phyloP scores from a whole-genome alignment of 2,113 vertebrate genomes.

The Shinisaurus crocodilurus region DNA sequence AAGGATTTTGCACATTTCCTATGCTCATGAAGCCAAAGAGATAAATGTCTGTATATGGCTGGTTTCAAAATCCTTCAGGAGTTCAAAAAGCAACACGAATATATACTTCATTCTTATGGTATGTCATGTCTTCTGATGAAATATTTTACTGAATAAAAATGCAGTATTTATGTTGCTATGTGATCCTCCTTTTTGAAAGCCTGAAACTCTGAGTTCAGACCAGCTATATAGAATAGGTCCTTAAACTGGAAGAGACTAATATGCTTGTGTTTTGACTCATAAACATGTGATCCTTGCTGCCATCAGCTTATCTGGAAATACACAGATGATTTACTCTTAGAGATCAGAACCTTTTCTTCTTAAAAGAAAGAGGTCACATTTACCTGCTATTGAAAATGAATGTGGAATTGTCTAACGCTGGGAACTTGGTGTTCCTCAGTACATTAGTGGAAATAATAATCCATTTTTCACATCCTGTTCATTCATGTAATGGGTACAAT shows the following conservation, averaged over 20 bases:
- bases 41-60: background rate
- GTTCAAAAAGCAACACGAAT: background rate
- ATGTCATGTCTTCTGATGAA: rapidly evolving
- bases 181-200: background rate
- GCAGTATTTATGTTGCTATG: background rate
- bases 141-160: background rate
- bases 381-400: slow-evolving; percentile 14
- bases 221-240: background rate
- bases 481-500: slow-evolving; percentile 18
- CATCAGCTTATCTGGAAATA: background rate
- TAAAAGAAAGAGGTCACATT: background rate
- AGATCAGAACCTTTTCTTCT: slow-evolving; percentile 20
- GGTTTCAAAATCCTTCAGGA: background rate
- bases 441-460: slow-evolving; percentile 29
- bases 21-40: background rate
- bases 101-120: background rate
- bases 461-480: slow-evolving; percentile 25
- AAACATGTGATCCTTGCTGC: background rate
- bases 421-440: slow-evolving; percentile 2
- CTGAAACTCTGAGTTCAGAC: background rate
- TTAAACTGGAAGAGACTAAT: background rate
- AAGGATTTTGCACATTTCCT: background rate
- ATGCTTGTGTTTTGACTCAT: background rate
- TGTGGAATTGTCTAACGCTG: background rate
- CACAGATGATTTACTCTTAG: background rate